Percentiles rank a stretch among this genome's conserved stretches.
Conservation (phyloP, 2,113 vertebrate genomes). For the Pluvianellus socialis region DNA sequence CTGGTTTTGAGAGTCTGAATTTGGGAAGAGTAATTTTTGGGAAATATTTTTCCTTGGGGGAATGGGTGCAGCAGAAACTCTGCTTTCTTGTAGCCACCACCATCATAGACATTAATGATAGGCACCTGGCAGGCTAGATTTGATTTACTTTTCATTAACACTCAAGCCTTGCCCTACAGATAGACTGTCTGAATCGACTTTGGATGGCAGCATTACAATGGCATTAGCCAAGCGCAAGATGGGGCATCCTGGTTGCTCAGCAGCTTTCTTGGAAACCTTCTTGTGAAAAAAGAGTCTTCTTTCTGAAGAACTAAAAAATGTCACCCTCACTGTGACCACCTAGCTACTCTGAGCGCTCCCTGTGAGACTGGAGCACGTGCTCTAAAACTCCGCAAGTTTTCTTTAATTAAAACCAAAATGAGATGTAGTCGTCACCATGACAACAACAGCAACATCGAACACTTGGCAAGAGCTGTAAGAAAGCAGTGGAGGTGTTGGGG, state of each 20-base stretch:
- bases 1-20: not conserved
- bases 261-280: not conserved
- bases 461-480: constrained; percentile 7
- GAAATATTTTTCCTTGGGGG: not conserved
- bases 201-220: not conserved
- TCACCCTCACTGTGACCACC: not conserved
- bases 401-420: constrained; percentile 44
- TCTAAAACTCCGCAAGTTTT: not conserved
- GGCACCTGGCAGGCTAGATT: not conserved
- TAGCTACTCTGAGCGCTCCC: not conserved
- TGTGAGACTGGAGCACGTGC: not conserved
- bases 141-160: not conserved
- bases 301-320: not conserved
- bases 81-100: not conserved
- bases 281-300: not conserved
- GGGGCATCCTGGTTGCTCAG: not conserved
- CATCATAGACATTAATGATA: not conserved
- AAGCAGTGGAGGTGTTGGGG: constrained; percentile 22
- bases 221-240: not conserved
- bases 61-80: not conserved
- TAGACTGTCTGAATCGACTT: not conserved
- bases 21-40: not conserved
- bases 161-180: not conserved
- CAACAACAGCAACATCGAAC: not conserved
- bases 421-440: not conserved